These are phyloP conservation scores for Origma solitaria DNA, from an alignment of 2,113 vertebrate species.

Conservation along the genomic window DNA sequence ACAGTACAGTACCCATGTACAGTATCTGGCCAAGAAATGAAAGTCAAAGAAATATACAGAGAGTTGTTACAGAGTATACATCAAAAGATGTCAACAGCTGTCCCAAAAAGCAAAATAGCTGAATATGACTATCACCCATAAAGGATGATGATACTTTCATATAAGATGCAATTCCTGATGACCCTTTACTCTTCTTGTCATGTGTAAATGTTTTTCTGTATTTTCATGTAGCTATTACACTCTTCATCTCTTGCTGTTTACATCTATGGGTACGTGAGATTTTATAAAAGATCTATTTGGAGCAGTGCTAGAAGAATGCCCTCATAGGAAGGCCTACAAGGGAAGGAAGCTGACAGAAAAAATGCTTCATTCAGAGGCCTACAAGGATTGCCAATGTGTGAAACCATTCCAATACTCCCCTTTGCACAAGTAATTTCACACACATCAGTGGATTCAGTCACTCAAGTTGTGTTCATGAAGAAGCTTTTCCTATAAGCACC, in stretches of 20 bases:
- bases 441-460: neutral
- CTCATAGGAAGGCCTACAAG: neutral
- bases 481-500: neutral
- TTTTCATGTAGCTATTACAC: neutral
- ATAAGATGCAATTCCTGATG: neutral
- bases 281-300: neutral
- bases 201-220: neutral
- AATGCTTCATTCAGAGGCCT: neutral
- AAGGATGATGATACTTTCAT: neutral
- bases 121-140: neutral
- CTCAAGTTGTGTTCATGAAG: neutral
- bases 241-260: neutral
- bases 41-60: neutral
- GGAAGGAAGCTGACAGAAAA: neutral
- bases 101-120: neutral
- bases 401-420: neutral
- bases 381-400: neutral
- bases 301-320: neutral
- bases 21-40: neutral
- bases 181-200: neutral
- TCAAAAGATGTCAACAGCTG: neutral
- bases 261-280: neutral
- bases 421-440: neutral
- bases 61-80: neutral
- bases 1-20: neutral